A percentile compares a stretch with the other conserved stretches of the same genome.
These are phyloP conservation scores for Leptarthrus brevirostris DNA, from an alignment of 2,888 invertebrate species.

Conservation along the genomic window DNA sequence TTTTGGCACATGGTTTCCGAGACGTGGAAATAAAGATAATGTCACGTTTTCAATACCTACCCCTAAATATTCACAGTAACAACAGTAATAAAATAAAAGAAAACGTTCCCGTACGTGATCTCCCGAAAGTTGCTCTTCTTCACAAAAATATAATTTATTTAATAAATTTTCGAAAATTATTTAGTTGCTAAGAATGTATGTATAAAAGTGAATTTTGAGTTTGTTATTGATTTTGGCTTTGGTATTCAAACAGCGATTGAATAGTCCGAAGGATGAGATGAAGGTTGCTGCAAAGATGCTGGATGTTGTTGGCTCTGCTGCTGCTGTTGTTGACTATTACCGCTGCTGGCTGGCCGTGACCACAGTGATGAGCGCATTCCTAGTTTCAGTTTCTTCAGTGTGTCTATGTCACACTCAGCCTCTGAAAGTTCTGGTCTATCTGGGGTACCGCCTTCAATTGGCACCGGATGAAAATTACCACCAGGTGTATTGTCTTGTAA, in stretches of 20 bases:
- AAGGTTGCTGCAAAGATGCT: conserved; percentile 67
- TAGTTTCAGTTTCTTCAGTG: conserved; percentile 77
- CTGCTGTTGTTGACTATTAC: conserved; percentile 57
- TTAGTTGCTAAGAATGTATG: not conserved
- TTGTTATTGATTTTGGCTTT: not conserved
- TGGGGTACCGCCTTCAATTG: conserved; percentile 59
- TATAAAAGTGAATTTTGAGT: conserved; percentile 14
- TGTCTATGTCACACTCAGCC: conserved; percentile 80
- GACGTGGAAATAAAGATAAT: conserved; percentile 49
- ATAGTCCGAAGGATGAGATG: conserved; percentile 76
- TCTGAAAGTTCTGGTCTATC: conserved; percentile 74
- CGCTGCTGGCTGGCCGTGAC: conserved; percentile 71
- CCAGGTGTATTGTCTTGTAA: conserved; percentile 65
- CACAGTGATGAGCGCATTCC: conserved; percentile 77
- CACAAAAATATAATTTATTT: conserved; percentile 3
- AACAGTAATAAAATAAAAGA: not conserved
- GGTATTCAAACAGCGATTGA: conserved; percentile 76
- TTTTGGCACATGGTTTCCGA: conserved; percentile 55
- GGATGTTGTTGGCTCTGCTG: conserved; percentile 51
- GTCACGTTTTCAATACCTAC: not conserved
- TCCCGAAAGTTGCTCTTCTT: not conserved
- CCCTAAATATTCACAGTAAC: not conserved
- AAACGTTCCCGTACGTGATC: not conserved
- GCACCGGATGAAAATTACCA: conserved; percentile 61
- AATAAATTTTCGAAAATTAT: conserved; percentile 5